Percentiles rank a stretch among this genome's conserved stretches.
Evolutionary conservation across 2,888 invertebrate genomes (phyloP).

Genomic region (Entomobrya proxima): DNA sequence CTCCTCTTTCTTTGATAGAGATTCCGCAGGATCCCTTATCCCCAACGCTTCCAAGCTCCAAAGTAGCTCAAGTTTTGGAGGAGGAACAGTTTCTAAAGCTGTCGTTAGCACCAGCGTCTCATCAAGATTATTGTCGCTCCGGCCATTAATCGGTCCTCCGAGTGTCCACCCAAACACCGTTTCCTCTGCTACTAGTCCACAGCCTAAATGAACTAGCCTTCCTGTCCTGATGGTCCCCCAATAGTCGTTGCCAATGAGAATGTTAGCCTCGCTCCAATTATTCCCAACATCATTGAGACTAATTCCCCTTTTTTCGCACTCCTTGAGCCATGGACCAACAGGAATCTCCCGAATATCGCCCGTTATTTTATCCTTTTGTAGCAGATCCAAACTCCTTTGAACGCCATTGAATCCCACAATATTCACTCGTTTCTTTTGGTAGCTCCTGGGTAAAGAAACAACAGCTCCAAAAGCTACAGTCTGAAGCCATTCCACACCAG

Average conservation of each 20-base stretch:
- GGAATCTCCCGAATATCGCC: neutral
- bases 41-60: neutral
- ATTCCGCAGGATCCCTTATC: neutral
- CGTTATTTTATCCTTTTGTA: neutral
- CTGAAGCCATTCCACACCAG: neutral
- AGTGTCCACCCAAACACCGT: no score
- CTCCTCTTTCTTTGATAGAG: neutral
- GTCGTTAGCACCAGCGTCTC: neutral
- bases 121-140: neutral
- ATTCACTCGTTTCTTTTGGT: neutral
- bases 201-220: neutral
- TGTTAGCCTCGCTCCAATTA: neutral
- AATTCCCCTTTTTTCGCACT: neutral
- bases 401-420: neutral
- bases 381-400: neutral
- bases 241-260: neutral
- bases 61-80: neutral
- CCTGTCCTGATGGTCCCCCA: neutral
- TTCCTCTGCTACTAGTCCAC: neutral
- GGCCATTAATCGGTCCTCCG: neutral
- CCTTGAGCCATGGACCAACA: neutral
- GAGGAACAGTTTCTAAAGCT: neutral
- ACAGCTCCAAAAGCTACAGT: neutral
- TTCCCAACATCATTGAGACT: neutral
- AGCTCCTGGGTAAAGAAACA: neutral